phyloP scores from a whole-genome alignment of 2,113 vertebrate species.

The Scomber colias region DNA sequence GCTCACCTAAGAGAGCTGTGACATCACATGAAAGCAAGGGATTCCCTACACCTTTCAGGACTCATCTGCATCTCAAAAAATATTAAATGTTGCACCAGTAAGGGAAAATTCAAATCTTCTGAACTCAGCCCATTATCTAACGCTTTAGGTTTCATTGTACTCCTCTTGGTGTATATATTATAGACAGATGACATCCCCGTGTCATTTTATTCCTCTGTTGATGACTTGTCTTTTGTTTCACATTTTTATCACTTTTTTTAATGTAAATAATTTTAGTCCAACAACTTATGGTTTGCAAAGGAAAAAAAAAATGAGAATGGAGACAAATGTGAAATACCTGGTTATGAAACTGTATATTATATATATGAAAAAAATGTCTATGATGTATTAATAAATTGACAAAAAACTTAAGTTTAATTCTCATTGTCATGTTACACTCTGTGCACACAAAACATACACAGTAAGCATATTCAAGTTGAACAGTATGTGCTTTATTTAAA shows the following conservation, averaged over 20 bases:
- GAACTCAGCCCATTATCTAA: conserved; percentile 16
- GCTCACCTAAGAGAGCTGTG: conserved; percentile 18
- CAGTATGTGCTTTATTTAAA: conserved; percentile 20
- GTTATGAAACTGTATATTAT: conserved; percentile 86
- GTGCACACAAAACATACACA: background rate
- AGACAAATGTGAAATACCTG: conserved; percentile 84
- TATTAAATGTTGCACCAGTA: conserved; percentile 1
- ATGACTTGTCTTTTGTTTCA: conserved; percentile 67
- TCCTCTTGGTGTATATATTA: conserved; percentile 81
- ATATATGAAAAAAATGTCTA: conserved; percentile 84
- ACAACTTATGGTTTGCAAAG: conserved; percentile 81
- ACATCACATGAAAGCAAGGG: conserved; percentile 30
- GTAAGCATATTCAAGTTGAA: no score
- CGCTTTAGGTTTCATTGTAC: conserved; percentile 32
- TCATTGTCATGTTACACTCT: background rate
- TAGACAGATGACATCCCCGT: conserved; percentile 63
- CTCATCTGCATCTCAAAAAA: conserved; percentile 1
- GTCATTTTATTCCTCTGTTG: conserved; percentile 71
- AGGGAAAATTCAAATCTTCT: conserved; percentile 35
- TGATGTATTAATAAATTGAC: conserved; percentile 84
- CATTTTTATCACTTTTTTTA: conserved; percentile 83
- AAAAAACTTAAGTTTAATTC: conserved; percentile 55
- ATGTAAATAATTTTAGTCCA: conserved; percentile 88
- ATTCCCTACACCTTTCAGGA: conserved; percentile 19
- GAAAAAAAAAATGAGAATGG: conserved; percentile 79